Evolutionary conservation across 2,113 vertebrate species (phyloP).

Genomic region (Nymphicus hollandicus): DNA sequence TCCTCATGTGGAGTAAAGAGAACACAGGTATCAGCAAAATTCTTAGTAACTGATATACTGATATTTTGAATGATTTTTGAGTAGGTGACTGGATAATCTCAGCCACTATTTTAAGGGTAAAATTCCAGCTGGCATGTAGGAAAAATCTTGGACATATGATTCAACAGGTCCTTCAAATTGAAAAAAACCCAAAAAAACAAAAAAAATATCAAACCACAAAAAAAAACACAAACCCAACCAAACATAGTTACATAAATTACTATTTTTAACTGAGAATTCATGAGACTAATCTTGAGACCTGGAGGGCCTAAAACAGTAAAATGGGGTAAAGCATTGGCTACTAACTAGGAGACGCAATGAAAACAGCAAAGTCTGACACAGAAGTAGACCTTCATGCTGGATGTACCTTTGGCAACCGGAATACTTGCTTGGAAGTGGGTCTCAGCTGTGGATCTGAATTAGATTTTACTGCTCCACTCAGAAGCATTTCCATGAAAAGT

Average conservation of each 20-base stretch:
- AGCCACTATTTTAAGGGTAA: neutral
- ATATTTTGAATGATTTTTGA: neutral
- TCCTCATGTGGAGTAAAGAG: neutral
- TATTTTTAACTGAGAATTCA: neutral
- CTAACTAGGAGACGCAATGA: neutral
- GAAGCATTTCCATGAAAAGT: neutral
- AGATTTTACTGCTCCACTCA: neutral
- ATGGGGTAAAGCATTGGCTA: neutral
- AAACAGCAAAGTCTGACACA: neutral
- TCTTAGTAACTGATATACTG: neutral
- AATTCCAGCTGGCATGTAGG: neutral
- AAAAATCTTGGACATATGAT: neutral
- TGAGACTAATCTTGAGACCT: neutral
- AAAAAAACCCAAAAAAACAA: neutral
- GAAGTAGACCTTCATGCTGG: neutral
- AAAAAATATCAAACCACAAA: neutral
- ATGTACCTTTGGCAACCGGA: neutral
- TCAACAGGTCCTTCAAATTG: neutral
- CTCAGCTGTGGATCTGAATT: neutral
- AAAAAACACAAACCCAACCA: fast-evolving
- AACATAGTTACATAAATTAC: neutral
- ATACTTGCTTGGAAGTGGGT: neutral
- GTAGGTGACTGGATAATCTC: neutral
- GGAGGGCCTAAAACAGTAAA: neutral
- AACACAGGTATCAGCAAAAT: neutral